phyloP scores from a whole-genome alignment of 2,113 vertebrate genomes.

The Jaculus jaculus region DNA sequence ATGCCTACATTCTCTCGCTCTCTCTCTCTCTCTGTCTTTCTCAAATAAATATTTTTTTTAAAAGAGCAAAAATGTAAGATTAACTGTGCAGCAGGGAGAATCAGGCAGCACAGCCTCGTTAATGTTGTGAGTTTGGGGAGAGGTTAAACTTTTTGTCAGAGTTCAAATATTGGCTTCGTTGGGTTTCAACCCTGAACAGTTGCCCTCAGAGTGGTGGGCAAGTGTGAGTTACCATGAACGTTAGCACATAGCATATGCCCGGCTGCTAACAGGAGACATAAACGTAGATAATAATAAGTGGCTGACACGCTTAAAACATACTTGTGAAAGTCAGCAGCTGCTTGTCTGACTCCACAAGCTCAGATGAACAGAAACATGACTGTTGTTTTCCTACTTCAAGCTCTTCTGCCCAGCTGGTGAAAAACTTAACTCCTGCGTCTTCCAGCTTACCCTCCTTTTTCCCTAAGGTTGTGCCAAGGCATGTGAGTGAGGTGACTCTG shows the following conservation, averaged over 20 bases:
- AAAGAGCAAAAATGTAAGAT: not conserved
- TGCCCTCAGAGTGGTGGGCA: not conserved
- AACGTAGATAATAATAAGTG: not conserved
- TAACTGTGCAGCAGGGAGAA: not conserved
- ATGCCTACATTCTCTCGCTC: too few species aligned
- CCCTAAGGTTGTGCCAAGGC: not conserved
- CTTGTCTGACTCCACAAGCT: not conserved
- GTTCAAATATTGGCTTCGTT: not conserved
- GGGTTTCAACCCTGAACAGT: not conserved
- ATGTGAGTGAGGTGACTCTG: not conserved
- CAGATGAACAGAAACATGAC: not conserved
- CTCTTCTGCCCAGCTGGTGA: not conserved
- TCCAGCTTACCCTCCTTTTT: conserved; percentile 6
- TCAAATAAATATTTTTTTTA: too few species aligned
- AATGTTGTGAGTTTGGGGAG: not conserved
- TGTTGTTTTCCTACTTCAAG: not conserved
- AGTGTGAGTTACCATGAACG: not conserved
- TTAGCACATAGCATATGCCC: not conserved
- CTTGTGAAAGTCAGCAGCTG: conserved; percentile 17
- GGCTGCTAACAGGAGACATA: not conserved
- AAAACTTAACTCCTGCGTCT: conserved; percentile 19
- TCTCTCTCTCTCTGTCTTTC: too few species aligned
- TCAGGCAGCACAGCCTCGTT: not conserved
- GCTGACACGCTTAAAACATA: not conserved
- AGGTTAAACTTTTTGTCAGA: not conserved